phyloP scores from a whole-genome alignment of 2,113 vertebrate genomes.

The Campylomormyrus tamandua region DNA sequence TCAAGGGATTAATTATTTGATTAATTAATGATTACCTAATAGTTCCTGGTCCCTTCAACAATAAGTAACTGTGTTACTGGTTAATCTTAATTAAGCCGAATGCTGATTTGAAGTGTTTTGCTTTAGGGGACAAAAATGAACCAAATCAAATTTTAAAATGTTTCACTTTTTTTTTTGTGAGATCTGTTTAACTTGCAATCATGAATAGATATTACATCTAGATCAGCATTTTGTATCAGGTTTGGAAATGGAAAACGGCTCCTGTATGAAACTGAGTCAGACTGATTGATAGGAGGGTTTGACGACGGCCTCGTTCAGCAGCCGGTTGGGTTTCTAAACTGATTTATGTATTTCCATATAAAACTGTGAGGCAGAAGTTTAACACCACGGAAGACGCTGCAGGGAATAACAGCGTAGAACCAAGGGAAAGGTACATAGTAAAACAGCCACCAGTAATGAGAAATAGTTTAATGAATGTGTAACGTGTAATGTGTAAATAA shows the following conservation, averaged over 20 bases:
- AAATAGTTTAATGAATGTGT: neutral
- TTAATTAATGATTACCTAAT: constrained; percentile 8
- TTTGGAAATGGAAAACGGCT: neutral
- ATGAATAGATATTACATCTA: constrained; percentile 3
- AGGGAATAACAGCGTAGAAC: neutral
- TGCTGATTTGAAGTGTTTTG: neutral
- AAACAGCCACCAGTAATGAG: neutral
- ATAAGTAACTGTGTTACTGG: constrained; percentile 8
- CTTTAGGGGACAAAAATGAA: constrained; percentile 2
- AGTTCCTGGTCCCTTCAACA: constrained; percentile 1
- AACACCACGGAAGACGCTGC: neutral
- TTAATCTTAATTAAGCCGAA: constrained; percentile 11
- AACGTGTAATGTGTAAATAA: neutral
- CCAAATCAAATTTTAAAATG: constrained; percentile 8
- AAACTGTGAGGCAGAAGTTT: neutral
- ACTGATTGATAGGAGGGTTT: neutral
- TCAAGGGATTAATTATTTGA: constrained; percentile 16
- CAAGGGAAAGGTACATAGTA: neutral
- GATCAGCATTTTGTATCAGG: constrained; percentile 4
- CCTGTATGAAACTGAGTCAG: neutral
- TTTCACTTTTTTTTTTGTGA: neutral
- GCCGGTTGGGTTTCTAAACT: neutral
- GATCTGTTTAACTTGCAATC: constrained; percentile 9
- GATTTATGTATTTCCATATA: neutral
- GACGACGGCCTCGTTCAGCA: neutral